These are phyloP conservation scores for Linyphia triangularis DNA, from an alignment of 2,888 invertebrate genomes.

Conservation along the genomic window DNA sequence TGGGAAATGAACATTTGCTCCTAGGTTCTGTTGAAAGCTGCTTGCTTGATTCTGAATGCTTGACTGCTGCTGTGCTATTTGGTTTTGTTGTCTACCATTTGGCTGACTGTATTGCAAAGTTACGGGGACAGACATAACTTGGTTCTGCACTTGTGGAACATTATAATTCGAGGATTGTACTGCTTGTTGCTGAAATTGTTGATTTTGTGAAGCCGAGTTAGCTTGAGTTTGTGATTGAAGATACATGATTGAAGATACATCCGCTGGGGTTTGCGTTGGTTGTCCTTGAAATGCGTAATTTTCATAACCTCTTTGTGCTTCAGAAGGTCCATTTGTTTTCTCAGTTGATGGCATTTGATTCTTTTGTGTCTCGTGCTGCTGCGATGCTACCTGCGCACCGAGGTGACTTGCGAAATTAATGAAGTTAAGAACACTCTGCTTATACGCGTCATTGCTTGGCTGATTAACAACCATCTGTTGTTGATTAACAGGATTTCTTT, in stretches of 20 bases:
- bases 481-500: neutral
- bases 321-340: neutral
- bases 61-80: neutral
- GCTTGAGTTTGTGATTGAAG: neutral
- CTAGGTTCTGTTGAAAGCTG: slow-evolving; percentile 6
- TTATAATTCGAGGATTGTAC: neutral
- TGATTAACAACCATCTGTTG: neutral
- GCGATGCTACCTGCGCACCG: slow-evolving; percentile 2
- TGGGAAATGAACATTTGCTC: neutral
- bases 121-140: neutral
- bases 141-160: slow-evolving; percentile 20
- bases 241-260: neutral
- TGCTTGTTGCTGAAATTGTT: neutral
- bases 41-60: neutral
- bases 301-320: slow-evolving; percentile 1
- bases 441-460: neutral
- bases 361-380: neutral
- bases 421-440: slow-evolving; percentile 56
- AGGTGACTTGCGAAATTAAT: slow-evolving; percentile 55
- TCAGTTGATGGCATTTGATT: neutral
- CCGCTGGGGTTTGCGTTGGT: neutral
- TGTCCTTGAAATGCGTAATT: slow-evolving; percentile 8
- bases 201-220: neutral
- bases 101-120: slow-evolving; percentile 1
- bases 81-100: slow-evolving; percentile 3